Base-by-base conservation (phyloP, 2,888 invertebrate genomes). In the Tanytarsus gracilentus region DNA sequence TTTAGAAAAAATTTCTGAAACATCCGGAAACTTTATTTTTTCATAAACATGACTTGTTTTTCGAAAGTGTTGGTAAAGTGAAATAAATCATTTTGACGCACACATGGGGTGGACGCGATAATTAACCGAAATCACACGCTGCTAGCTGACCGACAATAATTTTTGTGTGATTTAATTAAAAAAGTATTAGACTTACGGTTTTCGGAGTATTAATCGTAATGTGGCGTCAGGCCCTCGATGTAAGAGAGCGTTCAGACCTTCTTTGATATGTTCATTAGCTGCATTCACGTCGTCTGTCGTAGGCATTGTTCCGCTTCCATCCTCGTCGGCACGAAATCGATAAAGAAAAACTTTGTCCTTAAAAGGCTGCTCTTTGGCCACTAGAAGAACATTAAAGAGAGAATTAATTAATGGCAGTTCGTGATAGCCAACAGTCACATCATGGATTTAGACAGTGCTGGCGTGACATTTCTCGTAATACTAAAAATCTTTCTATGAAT, bases 281-380 rank as follows among this genome's bases (percentile, higher is more conserved):
- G 81, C 77, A 62, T 77, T 76, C 53, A 80, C 72, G 66, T 84
- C 83, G 65, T 82, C 81, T 61, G 78, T 67, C 23, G 78, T 74
- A 29, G 82, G 80, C 14, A 74, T 66, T 61, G 75, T 71, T 16
- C 77, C 76, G 3, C 73, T 72, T 25, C 77, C 76, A 62, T 84
- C 80, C 68, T 84, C 83, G 70, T 87, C 86, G 70, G 84, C 81
- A 70, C 82, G 81, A 77, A 89, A 89, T 62, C 87, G 84, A 75
- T 89, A 89, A 67, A 88, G 81, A 69, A 88, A 80, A 72, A 85
- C 85, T 76, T 87, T 86, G 77, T 89, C 89, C 71, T 84, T 83
- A 75, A 89, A 89, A 53, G 85, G 83, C 68, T 88, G 85, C 68
- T 88, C 88, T 65, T 82, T 80, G 66, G 83, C 83, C 62, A 87